Evolutionary conservation across 2,797 vertebrate genomes (phyloP).

Genomic region (Lerista edwardsae): DNA sequence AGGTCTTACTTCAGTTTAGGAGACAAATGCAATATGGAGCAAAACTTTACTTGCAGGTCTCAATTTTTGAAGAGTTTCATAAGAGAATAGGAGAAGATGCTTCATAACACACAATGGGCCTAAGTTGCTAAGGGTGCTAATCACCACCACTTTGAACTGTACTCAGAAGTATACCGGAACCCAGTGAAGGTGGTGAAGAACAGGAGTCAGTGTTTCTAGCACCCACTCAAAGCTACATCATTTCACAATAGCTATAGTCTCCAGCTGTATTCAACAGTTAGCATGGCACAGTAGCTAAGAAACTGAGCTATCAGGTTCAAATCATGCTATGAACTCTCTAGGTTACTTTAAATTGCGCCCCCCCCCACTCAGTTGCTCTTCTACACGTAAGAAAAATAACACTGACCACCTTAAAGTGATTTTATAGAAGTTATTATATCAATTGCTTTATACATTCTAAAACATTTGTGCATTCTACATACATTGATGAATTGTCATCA

Average conservation of each 20-base stretch:
- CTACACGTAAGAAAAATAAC: background rate
- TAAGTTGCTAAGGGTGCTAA: background rate
- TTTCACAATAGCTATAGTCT: background rate
- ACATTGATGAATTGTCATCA: too few species aligned
- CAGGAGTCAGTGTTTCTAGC: too few species aligned
- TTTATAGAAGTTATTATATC: background rate
- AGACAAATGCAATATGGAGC: background rate
- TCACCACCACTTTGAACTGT: background rate
- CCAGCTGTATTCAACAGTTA: too few species aligned
- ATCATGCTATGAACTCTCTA: background rate
- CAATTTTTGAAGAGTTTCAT: background rate
- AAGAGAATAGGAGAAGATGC: background rate
- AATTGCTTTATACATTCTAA: too few species aligned
- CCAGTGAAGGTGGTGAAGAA: background rate
- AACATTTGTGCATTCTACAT: too few species aligned
- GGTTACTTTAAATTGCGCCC: background rate
- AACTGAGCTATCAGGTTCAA: background rate
- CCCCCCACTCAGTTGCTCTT: background rate
- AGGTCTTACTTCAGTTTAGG: background rate
- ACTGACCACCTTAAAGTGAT: background rate
- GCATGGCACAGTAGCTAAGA: background rate
- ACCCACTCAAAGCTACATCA: background rate
- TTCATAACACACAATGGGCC: background rate
- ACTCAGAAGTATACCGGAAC: background rate
- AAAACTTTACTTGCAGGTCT: background rate